Percentiles rank a stretch among this genome's conserved stretches.
Evolutionary conservation across 2,113 vertebrate genomes (phyloP).

Genomic region (Catharus fuscescens): DNA sequence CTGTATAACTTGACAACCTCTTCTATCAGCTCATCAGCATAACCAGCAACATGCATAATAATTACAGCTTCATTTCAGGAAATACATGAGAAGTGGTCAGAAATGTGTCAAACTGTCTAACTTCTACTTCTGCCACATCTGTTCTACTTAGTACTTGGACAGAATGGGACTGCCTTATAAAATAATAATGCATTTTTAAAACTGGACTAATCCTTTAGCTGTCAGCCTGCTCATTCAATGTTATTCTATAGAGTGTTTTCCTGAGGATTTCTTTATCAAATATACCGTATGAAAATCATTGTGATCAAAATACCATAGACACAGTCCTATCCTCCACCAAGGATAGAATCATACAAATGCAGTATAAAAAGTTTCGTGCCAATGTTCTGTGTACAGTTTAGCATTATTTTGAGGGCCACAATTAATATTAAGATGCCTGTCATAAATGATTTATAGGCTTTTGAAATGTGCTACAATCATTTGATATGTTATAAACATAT

Average conservation of each 20-base stretch:
- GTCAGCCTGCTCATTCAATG: not conserved
- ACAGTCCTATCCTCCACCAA: not conserved
- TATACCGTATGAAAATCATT: not conserved
- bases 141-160: slow-evolving; percentile 30
- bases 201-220: not conserved
- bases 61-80: slow-evolving; percentile 38
- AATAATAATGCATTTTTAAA: slow-evolving; percentile 33
- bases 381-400: not conserved
- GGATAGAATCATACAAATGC: not conserved
- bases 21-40: slow-evolving; percentile 58
- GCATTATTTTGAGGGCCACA: not conserved
- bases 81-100: slow-evolving; percentile 26
- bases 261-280: not conserved
- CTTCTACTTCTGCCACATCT: slow-evolving; percentile 17
- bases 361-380: not conserved
- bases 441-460: not conserved
- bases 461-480: not conserved
- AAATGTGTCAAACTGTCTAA: slow-evolving; percentile 32
- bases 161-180: not conserved
- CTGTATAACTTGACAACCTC: slow-evolving; percentile 55
- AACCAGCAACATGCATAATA: slow-evolving; percentile 60
- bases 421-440: not conserved
- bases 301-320: not conserved
- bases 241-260: not conserved
- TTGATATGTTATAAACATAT: not conserved